Conservation (phyloP, 2,113 vertebrate genomes). For the Cranoglanis bouderius region DNA sequence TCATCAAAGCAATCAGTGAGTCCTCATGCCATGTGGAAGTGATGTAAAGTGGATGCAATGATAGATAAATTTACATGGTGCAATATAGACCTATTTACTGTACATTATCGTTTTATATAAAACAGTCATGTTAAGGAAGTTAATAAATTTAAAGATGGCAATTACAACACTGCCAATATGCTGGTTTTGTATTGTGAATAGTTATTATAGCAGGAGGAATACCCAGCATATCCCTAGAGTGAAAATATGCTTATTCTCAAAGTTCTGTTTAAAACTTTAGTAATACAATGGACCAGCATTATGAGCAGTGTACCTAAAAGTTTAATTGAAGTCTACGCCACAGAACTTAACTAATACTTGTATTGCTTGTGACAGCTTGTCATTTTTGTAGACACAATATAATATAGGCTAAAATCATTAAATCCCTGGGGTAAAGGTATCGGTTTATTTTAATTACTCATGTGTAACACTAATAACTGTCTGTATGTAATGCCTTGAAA, state of each 20-base stretch:
- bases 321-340: background rate
- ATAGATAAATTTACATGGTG: background rate
- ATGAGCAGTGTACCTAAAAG: background rate
- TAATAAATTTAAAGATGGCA: background rate
- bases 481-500: background rate
- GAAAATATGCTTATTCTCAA: background rate
- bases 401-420: background rate
- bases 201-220: background rate
- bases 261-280: background rate
- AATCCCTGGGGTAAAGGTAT: background rate
- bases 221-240: background rate
- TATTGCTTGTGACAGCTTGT: background rate
- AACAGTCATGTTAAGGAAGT: no score
- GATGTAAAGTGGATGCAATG: background rate
- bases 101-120: background rate
- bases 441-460: background rate
- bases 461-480: background rate
- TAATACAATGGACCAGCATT: background rate
- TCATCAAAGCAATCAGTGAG: background rate
- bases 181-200: background rate
- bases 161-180: background rate
- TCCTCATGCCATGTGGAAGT: background rate
- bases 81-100: background rate
- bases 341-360: background rate
- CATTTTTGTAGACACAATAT: background rate